Evolutionary conservation across 2,113 vertebrate species (phyloP), one percentile per base, ranked within the genome.

Genomic region (Chlamydotis undulata): DNA sequence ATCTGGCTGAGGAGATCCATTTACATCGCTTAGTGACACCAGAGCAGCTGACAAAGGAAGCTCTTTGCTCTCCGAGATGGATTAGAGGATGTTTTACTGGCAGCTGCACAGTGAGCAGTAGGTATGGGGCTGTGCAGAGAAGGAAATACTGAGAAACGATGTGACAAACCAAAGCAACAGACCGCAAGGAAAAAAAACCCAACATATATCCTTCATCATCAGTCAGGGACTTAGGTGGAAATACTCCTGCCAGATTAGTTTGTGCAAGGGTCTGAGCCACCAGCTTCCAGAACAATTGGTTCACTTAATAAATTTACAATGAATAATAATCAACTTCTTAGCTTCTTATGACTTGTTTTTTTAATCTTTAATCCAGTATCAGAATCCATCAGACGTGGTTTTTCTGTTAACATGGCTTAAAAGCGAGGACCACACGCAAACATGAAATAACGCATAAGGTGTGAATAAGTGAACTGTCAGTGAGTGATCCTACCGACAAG

Each of bases 281-380:
- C 73, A 77, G 76, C 41, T 76, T 84, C 81, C 50, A 82, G 50
- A 80, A 63, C 4, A 2, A 37, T 2, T 78, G 65, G 33, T 43
- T 88, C 79, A 16, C 55, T 47, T 47, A 79, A 93, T 86, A 76
- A 8, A 83, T 92, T 93, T 65, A 76, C 75, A 82, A 6, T 0
- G 4, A 93, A 91, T 85, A 84, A 78, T 70, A 61, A 93, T 68
- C 87, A 95, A 26, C 78, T 92, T 81, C 76, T 76, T 76, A 67
- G 60, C 33, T 64, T 60, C 55, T 57, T 89, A 47, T 15, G n/a
- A 50, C 41, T 95, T 50, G 10, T 5, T 6, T 35, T 35, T 78
- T 76, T 26, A 35, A 69, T 55, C 81, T 14, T 74, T 84, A 89
- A 91, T 78, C 59, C 45, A 29, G 17, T 16, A 47, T 19, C 73